phyloP scores from a whole-genome alignment of 1,140 invertebrate species.

The Sogatella furcifera region DNA sequence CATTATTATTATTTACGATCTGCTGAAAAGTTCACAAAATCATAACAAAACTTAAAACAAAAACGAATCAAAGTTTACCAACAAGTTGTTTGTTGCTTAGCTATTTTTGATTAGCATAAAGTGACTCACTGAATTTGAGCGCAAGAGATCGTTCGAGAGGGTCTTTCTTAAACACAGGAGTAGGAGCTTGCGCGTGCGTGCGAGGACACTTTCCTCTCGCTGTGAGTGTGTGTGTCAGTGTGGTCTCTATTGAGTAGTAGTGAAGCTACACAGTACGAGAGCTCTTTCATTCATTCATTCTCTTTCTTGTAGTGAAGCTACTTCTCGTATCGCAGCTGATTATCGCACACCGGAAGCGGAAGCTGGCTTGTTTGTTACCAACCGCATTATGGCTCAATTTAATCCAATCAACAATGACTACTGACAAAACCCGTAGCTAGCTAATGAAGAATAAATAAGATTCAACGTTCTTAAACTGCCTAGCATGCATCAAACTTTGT shows the following conservation, averaged over 20 bases:
- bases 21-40: conserved; percentile 1
- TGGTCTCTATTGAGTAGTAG: neutral
- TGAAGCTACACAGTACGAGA: no score
- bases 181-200: neutral
- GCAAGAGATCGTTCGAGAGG: neutral
- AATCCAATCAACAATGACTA: neutral
- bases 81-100: neutral
- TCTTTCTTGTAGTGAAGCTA: no score
- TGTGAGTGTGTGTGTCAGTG: neutral
- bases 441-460: no score
- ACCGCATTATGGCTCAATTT: conserved; percentile 8
- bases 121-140: conserved; percentile 1
- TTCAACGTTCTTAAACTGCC: no score
- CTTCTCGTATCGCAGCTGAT: neutral
- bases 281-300: no score
- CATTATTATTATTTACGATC: conserved; percentile 13
- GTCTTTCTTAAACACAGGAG: neutral
- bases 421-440: no score
- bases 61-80: neutral
- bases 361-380: conserved; percentile 7
- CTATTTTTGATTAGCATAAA: neutral
- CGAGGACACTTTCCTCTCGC: no score
- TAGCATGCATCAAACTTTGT: no score
- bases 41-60: conserved; percentile 5
- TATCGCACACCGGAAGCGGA: conserved; percentile 3